Conservation (phyloP, 2,113 vertebrate genomes). For the Paramormyrops kingsleyae region DNA sequence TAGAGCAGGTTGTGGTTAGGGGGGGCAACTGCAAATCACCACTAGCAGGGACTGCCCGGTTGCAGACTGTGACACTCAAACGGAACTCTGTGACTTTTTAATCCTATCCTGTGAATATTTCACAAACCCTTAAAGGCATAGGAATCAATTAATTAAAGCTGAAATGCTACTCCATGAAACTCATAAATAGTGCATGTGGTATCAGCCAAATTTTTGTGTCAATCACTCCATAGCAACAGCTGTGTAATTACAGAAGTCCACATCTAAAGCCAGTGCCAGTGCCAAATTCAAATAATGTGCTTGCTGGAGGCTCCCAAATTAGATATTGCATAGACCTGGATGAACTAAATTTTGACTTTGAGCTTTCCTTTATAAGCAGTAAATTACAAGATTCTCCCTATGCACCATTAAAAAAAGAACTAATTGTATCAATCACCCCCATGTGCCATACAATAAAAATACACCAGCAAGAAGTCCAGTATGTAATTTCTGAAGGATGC, state of each 20-base stretch:
- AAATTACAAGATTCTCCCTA: conserved; percentile 37
- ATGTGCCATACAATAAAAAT: neutral
- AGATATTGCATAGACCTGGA: conserved; percentile 55
- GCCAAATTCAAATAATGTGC: conserved; percentile 40
- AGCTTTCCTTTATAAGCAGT: conserved; percentile 45
- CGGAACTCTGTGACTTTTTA: conserved; percentile 36
- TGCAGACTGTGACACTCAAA: conserved; percentile 20
- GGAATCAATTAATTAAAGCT: conserved; percentile 61
- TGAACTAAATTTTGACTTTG: conserved; percentile 54
- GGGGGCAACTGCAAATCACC: neutral
- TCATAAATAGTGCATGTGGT: conserved; percentile 53
- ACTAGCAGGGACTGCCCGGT: neutral
- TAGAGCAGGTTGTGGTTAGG: neutral
- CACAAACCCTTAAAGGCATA: conserved; percentile 56
- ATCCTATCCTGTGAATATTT: conserved; percentile 57
- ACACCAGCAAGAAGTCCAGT: conserved; percentile 14
- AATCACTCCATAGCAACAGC: conserved; percentile 52
- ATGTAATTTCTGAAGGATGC: neutral
- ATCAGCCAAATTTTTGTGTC: conserved; percentile 49
- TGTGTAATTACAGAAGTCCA: conserved; percentile 47
- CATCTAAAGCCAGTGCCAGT: conserved; percentile 36
- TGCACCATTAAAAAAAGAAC: neutral
- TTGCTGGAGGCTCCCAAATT: conserved; percentile 49
- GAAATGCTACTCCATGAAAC: conserved; percentile 47
- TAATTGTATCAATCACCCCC: neutral